Base-by-base conservation (phyloP, 2,888 invertebrate species). In the Athripsodes cinereus region DNA sequence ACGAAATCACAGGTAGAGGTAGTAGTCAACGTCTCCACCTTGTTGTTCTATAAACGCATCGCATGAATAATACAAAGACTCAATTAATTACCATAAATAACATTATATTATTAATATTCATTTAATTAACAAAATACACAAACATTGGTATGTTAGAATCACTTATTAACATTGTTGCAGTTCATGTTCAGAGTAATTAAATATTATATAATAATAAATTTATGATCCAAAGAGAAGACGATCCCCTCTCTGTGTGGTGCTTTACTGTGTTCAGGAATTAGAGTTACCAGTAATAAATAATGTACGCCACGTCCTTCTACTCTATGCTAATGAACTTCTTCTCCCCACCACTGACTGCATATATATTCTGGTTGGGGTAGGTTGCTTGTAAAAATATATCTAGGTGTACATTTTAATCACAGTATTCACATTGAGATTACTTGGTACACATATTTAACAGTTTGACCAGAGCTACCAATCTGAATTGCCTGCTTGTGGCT, bases 251-350 rank as follows among this genome's bases (percentile, higher is more conserved):
- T 8, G n/a, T 3, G 40, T 40, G 40, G 40, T 13, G 40, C 13
- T 40, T 13, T 6, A 16, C 40, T 3, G 13, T 40, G 40, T 16
- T 40, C 13, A 40, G 40, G 40, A 40, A 40, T 40, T 40, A 40
- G 40, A 40, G 16, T 40, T 40, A 40, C 40, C 40, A 31, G 57
- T 56, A 47, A 63, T 63, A 63, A 63, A 40, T 40, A 40, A 63
- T 63, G 59, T 54, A 58, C 35, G 31, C 53, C 53, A 40, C 20
- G 61, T 53, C 54, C n/a, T n/a, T n/a, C 54, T 40, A 63, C 26
- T 26, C 53, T 40, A 63, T 63, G 63, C 61, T 59, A 63, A 63
- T 63, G 55, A 51, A n/a, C 51, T 57, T 53, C 54, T 52, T 58
- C 62, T 49, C 58, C 58, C 58, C 52, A 53, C 51, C 54, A 53